Conservation (phyloP, 2,888 invertebrate genomes). For the Cheilosia grossa region DNA sequence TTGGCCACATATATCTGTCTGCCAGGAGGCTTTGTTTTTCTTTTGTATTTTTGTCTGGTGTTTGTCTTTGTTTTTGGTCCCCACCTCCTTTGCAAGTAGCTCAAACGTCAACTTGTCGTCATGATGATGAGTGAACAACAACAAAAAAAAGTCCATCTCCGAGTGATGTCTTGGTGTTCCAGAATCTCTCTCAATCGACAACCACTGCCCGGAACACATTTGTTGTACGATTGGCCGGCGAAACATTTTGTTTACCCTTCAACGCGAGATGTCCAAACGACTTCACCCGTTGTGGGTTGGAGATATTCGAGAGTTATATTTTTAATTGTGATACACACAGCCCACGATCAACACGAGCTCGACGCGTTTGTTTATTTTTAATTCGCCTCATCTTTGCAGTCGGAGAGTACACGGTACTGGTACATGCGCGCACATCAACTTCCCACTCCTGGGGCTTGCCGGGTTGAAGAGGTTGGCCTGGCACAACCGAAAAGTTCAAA, state of each 20-base stretch:
- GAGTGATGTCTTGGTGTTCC: constrained; percentile 21
- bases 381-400: constrained; percentile 38
- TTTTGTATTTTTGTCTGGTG: constrained; percentile 56
- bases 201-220: constrained; percentile 29
- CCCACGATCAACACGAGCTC: constrained; percentile 55
- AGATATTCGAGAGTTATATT: neutral
- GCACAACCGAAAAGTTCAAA: constrained; percentile 16
- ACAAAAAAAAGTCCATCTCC: constrained; percentile 12
- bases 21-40: constrained; percentile 53
- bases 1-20: constrained; percentile 67
- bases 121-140: constrained; percentile 51
- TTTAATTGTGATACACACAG: constrained; percentile 29
- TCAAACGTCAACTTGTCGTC: constrained; percentile 67
- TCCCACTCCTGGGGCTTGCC: constrained; percentile 30
- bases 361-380: constrained; percentile 60
- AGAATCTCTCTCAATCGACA: constrained; percentile 20
- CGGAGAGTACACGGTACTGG: neutral
- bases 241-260: constrained; percentile 51
- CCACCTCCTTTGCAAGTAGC: constrained; percentile 29
- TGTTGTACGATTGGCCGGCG: neutral
- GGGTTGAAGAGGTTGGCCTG: constrained; percentile 29
- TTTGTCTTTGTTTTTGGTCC: constrained; percentile 31
- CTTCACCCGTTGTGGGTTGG: constrained; percentile 37
- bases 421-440: constrained; percentile 21
- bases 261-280: constrained; percentile 50